Evolutionary conservation across 2,888 invertebrate species (phyloP).

Genomic region (Drosophila suboccidentalis): DNA sequence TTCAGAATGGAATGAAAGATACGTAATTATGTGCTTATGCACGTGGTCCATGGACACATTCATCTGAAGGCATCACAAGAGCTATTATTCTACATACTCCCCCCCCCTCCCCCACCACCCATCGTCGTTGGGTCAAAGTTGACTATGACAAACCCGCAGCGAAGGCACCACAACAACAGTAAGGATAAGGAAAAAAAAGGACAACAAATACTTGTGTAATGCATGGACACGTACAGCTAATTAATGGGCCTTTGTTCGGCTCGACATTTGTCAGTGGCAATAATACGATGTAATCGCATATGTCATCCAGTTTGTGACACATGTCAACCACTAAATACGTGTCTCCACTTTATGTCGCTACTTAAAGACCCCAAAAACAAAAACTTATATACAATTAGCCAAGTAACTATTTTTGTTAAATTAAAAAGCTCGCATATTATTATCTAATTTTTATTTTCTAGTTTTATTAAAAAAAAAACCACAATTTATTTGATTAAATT

Average conservation of each 20-base stretch:
- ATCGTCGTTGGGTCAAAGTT: not conserved
- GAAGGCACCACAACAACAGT: constrained; percentile 18
- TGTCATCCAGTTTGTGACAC: constrained; percentile 62
- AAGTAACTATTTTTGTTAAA: too few species aligned
- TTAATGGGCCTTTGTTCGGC: constrained; percentile 72
- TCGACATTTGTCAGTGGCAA: constrained; percentile 60
- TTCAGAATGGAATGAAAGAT: constrained; percentile 30
- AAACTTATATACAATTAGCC: not conserved
- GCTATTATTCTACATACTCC: constrained; percentile 84
- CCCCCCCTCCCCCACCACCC: too few species aligned
- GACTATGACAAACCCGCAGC: constrained; percentile 51
- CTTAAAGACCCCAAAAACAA: not conserved
- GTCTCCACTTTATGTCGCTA: not conserved
- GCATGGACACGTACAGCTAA: constrained; percentile 79
- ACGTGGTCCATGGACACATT: constrained; percentile 63
- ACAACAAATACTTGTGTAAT: constrained; percentile 81
- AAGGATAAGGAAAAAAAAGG: constrained; percentile 36
- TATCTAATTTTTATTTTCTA: too few species aligned
- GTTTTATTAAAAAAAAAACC: too few species aligned
- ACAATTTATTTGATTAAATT: too few species aligned
- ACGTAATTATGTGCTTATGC: constrained; percentile 68
- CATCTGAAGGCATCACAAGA: constrained; percentile 62
- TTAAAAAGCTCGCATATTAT: too few species aligned
- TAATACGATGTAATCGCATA: constrained; percentile 58
- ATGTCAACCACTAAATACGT: constrained; percentile 41